A percentile compares a stretch with the other conserved stretches of the same genome.
These are phyloP conservation scores for Ormia ochracea DNA, from an alignment of 2,888 invertebrate genomes.

Conservation along the genomic window DNA sequence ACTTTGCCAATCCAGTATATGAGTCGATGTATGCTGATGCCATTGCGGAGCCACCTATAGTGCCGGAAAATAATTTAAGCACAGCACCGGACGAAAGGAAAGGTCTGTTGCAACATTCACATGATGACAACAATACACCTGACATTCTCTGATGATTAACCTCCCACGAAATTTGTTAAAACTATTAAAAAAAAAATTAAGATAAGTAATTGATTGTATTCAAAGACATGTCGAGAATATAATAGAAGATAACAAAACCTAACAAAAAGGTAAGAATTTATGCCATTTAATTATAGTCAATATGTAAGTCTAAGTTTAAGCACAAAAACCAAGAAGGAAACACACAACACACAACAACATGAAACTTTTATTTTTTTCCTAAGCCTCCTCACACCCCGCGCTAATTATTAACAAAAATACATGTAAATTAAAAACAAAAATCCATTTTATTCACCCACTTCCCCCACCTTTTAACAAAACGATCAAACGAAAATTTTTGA, in stretches of 20 bases:
- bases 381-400: neutral
- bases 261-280: constrained; percentile 55
- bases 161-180: constrained; percentile 70
- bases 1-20: constrained; percentile 92
- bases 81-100: constrained; percentile 79
- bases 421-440: constrained; percentile 37
- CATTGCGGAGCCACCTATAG: constrained; percentile 69
- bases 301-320: constrained; percentile 41
- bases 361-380: neutral
- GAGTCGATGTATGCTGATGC: constrained; percentile 85
- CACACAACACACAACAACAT: neutral
- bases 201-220: too few relatives aligned
- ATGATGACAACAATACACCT: constrained; percentile 77
- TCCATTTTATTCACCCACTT: neutral
- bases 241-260: too few relatives aligned
- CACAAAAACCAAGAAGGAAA: neutral
- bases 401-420: neutral
- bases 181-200: constrained; percentile 26
- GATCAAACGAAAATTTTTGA: constrained; percentile 37
- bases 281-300: constrained; percentile 61
- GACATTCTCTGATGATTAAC: constrained; percentile 77
- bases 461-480: constrained; percentile 21
- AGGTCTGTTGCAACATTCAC: constrained; percentile 78
- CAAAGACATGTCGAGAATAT: constrained; percentile 4
- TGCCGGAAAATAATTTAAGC: constrained; percentile 71